These are phyloP conservation scores for Neodiprion pinetum DNA, from an alignment of 1,140 invertebrate species.

Conservation along the genomic window DNA sequence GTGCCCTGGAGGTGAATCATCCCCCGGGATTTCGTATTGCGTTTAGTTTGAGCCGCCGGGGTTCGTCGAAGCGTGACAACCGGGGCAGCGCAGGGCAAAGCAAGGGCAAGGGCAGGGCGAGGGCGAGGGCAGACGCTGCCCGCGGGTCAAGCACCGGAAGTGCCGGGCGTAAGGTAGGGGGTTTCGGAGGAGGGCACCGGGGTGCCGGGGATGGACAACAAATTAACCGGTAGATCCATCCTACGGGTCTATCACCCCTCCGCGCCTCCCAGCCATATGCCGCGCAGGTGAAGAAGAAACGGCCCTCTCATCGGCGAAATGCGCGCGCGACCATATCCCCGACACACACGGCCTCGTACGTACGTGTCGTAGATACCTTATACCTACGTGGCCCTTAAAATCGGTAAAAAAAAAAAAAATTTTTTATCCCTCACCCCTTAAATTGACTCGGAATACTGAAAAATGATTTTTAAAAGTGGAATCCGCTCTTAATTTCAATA, in stretches of 20 bases:
- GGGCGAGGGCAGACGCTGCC: neutral
- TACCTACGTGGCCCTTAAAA: too few species aligned
- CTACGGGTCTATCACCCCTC: neutral
- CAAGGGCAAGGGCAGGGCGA: too few species aligned
- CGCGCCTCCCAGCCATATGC: neutral
- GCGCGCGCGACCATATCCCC: neutral
- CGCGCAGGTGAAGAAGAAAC: neutral
- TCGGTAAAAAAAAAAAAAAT: too few species aligned
- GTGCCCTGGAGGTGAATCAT: neutral
- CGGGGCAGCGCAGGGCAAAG: neutral
- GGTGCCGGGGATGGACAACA: constrained; percentile 6
- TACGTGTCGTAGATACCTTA: too few species aligned
- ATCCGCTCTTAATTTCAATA: too few species aligned
- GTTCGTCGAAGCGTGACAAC: neutral
- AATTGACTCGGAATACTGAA: too few species aligned
- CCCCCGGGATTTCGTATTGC: neutral
- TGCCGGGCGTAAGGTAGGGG: neutral
- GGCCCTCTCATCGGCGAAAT: neutral
- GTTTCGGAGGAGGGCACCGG: neutral
- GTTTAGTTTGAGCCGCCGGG: neutral
- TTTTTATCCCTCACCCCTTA: too few species aligned
- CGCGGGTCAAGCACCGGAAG: constrained; percentile 6
- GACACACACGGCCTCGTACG: neutral
- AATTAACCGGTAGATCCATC: constrained; percentile 7
- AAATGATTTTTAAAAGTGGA: too few species aligned